Conservation (phyloP, 2,113 vertebrate species). For the Prietella phreatophila region DNA sequence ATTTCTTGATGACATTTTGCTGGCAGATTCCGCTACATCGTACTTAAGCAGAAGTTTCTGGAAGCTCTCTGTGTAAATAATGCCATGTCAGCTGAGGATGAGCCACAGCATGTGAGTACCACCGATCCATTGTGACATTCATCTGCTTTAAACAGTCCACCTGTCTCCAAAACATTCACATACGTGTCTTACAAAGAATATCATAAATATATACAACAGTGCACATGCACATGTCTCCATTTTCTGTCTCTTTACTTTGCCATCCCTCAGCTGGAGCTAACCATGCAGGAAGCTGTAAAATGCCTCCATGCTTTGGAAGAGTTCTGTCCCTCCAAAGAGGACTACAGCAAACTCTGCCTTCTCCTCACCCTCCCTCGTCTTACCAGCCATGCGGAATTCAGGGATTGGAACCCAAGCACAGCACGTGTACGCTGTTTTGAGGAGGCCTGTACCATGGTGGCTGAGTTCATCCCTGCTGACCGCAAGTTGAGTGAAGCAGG, state of each 20-base stretch:
- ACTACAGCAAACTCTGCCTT: slow-evolving; percentile 95
- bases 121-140: slow-evolving; percentile 1
- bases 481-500: slow-evolving; percentile 96
- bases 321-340: slow-evolving; percentile 90
- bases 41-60: slow-evolving; percentile 96
- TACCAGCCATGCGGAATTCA: slow-evolving; percentile 95
- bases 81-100: slow-evolving; percentile 92
- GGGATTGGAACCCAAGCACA: slow-evolving; percentile 98
- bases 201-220: not conserved
- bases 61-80: slow-evolving; percentile 98
- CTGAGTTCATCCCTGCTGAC: slow-evolving; percentile 95
- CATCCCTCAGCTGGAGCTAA: slow-evolving; percentile 82
- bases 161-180: not conserved
- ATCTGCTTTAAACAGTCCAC: not conserved
- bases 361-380: slow-evolving; percentile 93
- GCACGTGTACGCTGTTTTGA: slow-evolving; percentile 96
- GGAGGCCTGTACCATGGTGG: slow-evolving; percentile 93
- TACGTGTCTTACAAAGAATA: not conserved
- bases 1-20: not conserved
- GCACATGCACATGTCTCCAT: not conserved
- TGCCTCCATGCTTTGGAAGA: slow-evolving; percentile 90
- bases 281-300: slow-evolving; percentile 94
- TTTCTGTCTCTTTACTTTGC: not conserved
- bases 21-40: slow-evolving; percentile 91
- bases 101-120: slow-evolving; percentile 90